Percentiles rank a stretch among this genome's conserved stretches.
Conservation (phyloP, 2,888 invertebrate species). For the Hypena proboscidalis region DNA sequence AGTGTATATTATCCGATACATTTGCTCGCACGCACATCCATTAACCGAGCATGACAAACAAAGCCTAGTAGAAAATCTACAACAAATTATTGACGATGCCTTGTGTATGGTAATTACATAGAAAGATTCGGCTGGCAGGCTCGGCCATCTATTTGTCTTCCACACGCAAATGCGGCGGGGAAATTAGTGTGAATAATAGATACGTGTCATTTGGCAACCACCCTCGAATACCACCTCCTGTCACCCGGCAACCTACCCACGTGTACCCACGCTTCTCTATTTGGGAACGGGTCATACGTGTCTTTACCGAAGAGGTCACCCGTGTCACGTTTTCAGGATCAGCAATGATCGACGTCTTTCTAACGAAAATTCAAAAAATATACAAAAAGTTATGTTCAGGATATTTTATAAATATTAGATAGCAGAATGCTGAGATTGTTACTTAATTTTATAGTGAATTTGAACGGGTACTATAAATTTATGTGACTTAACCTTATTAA, state of each 20-base stretch:
- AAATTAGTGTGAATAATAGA: conserved; percentile 83
- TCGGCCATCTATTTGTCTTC: conserved; percentile 79
- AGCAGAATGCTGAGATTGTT: too few relatives aligned
- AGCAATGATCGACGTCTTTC: too few relatives aligned
- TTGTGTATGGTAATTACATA: conserved; percentile 70
- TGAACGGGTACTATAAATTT: neutral
- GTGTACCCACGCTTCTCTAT: conserved; percentile 45
- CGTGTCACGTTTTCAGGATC: conserved; percentile 4
- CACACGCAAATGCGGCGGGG: conserved; percentile 82
- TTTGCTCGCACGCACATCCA: conserved; percentile 5
- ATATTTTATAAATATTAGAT: too few relatives aligned
- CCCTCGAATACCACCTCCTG: conserved; percentile 56
- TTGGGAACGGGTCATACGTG: conserved; percentile 16
- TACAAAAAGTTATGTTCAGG: too few relatives aligned
- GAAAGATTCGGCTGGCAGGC: conserved; percentile 69
- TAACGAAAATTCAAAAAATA: too few relatives aligned
- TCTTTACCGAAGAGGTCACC: conserved; percentile 10
- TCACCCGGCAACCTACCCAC: conserved; percentile 51
- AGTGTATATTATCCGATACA: neutral
- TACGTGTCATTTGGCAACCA: conserved; percentile 84
- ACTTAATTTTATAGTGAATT: conserved; percentile 3
- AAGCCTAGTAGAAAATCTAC: conserved; percentile 30
- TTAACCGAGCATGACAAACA: conserved; percentile 11
- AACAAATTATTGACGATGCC: conserved; percentile 59
- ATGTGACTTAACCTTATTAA: conserved; percentile 8